A percentile compares a stretch with the other conserved stretches of the same genome.
Conservation (phyloP, 1,140 invertebrate species). For the Leptoteleia sp. region DNA sequence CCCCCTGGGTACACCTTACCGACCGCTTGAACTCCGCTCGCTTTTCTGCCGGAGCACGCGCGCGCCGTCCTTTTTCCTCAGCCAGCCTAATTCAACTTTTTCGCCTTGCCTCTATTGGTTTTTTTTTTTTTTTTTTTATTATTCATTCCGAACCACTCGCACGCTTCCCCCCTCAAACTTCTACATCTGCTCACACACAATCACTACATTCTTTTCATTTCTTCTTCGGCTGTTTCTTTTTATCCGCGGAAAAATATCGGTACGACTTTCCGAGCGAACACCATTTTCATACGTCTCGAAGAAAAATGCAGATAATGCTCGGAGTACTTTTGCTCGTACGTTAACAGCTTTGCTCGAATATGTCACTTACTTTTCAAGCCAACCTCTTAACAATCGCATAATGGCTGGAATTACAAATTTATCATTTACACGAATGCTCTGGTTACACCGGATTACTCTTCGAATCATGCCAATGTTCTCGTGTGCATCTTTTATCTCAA, state of each 20-base stretch:
- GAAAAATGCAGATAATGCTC: constrained; percentile 53
- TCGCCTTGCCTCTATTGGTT: constrained; percentile 29
- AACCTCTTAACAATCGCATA: constrained; percentile 24
- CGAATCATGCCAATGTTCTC: no score
- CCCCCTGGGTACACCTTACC: constrained; percentile 74
- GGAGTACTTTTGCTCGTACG: constrained; percentile 44
- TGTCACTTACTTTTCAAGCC: constrained; percentile 37
- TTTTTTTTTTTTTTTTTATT: constrained; percentile 50
- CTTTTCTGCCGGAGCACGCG: constrained; percentile 69
- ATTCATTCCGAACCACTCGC: constrained; percentile 37
- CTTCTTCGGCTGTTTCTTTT: constrained; percentile 52
- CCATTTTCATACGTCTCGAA: constrained; percentile 71
- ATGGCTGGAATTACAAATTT: constrained; percentile 26
- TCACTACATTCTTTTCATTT: constrained; percentile 27
- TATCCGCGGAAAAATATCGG: constrained; percentile 71
- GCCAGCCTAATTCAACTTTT: constrained; percentile 45
- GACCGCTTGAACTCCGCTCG: constrained; percentile 68
- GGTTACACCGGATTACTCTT: no score
- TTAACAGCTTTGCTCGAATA: constrained; percentile 46
- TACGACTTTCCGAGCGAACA: constrained; percentile 70
- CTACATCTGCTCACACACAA: constrained; percentile 42
- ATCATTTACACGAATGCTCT: constrained; percentile 13
- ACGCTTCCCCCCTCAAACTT: constrained; percentile 39
- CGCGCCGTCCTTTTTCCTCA: constrained; percentile 55
- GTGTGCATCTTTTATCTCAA: no score